Conservation (phyloP, 2,797 vertebrate species). For the Malurus splendens region DNA sequence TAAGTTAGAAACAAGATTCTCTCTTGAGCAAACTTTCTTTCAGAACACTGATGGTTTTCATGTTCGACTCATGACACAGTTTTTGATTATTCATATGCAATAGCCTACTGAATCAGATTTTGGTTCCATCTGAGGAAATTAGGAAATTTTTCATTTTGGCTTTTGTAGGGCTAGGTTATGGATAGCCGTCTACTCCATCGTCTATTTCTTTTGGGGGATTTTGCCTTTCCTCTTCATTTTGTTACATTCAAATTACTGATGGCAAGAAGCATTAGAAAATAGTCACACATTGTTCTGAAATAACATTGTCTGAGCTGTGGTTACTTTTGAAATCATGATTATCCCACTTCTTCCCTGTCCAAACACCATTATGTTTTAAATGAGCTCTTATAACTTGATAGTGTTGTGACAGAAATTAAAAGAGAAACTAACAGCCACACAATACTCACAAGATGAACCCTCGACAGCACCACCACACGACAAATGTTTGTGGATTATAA, state of each 20-base stretch:
- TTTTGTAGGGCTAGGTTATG: not conserved
- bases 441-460: conserved; percentile 1
- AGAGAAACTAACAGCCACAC: not conserved
- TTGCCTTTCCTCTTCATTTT: not conserved
- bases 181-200: not conserved
- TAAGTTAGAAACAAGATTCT: not conserved
- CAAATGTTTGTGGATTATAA: not conserved
- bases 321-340: conserved; percentile 38
- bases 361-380: conserved; percentile 32
- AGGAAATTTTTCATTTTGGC: not conserved
- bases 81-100: not conserved
- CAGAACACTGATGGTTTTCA: not conserved
- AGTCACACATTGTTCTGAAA: not conserved
- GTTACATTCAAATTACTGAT: not conserved
- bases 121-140: not conserved
- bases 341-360: conserved; percentile 20
- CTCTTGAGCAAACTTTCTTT: not conserved
- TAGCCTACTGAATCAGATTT: not conserved
- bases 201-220: not conserved
- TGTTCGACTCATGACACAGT: not conserved
- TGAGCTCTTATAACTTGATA: not conserved
- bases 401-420: conserved; percentile 6
- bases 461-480: not conserved
- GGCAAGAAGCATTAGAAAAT: not conserved
- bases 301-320: conserved; percentile 8